A percentile compares a stretch with the other conserved stretches of the same genome.
phyloP scores from a whole-genome alignment of 2,797 vertebrate species.

The Artibeus lituratus region DNA sequence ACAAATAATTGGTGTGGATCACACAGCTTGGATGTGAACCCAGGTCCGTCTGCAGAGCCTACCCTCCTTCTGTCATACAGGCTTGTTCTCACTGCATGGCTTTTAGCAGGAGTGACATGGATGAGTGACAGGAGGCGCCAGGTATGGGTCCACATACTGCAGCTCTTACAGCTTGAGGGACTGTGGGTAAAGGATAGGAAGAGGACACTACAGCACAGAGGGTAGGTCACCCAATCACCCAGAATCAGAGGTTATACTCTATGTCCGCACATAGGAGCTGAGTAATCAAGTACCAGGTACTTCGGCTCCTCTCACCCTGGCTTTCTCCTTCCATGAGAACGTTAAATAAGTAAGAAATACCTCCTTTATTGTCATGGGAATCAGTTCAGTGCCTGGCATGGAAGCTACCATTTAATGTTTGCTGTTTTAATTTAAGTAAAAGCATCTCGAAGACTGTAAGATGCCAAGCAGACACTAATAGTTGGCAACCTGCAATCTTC shows the following conservation, averaged over 20 bases:
- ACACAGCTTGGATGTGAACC: neutral
- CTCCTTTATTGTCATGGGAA: neutral
- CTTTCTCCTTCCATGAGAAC: neutral
- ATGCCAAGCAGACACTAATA: neutral
- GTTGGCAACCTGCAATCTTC: neutral
- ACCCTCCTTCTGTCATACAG: too few species aligned
- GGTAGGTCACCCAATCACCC: neutral
- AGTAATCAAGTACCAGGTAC: neutral
- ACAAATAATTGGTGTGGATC: neutral
- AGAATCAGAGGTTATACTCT: neutral
- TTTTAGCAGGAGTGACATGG: neutral
- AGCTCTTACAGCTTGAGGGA: neutral
- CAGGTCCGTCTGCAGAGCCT: neutral
- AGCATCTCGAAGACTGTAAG: neutral
- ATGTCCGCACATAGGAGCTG: neutral
- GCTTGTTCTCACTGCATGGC: neutral
- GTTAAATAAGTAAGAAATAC: neutral
- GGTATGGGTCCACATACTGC: neutral
- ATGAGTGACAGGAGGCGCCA: neutral
- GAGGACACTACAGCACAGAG: neutral
- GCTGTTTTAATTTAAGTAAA: neutral
- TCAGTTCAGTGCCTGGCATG: neutral
- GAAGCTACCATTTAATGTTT: neutral
- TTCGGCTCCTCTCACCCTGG: neutral
- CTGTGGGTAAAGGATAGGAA: neutral